Conservation (phyloP, 1,140 invertebrate species). For the Drosophila navojoa region DNA sequence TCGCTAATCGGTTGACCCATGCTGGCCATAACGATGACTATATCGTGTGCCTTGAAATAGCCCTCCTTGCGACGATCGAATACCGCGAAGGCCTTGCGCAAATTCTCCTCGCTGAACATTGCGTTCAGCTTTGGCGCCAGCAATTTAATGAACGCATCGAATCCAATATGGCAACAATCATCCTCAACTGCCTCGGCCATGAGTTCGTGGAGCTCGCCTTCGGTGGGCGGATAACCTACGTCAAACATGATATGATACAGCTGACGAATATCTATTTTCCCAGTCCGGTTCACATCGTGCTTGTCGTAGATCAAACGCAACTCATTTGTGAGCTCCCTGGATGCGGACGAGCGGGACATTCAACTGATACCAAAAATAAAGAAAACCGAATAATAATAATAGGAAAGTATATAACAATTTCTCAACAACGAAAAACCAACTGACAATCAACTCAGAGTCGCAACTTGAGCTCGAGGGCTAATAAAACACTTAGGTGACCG, state of each 20-base stretch:
- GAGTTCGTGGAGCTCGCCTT: constrained; percentile 56
- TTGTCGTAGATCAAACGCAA: constrained; percentile 32
- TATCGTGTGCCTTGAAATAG: constrained; percentile 33
- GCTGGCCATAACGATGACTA: constrained; percentile 30
- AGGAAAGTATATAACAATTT: constrained; percentile 16
- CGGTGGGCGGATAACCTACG: constrained; percentile 41
- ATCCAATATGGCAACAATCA: neutral
- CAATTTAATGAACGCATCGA: constrained; percentile 4
- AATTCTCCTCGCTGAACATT: constrained; percentile 31
- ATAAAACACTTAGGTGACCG: constrained; percentile 72
- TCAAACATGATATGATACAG: constrained; percentile 28
- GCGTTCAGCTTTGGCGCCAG: constrained; percentile 29
- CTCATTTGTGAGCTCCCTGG: constrained; percentile 4
- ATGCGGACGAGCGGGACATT: no score
- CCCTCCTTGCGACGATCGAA: constrained; percentile 35
- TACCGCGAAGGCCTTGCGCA: constrained; percentile 18
- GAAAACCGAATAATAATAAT: neutral
- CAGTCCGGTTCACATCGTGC: constrained; percentile 34
- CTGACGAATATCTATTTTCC: constrained; percentile 6
- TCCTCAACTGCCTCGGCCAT: constrained; percentile 4
- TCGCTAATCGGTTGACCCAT: constrained; percentile 36
- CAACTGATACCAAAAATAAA: neutral
- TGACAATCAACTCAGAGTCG: constrained; percentile 65
- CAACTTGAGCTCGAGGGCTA: constrained; percentile 62
- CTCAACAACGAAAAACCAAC: constrained; percentile 32